Base-by-base conservation (phyloP, 2,797 vertebrate species). In the Euthynnus affinis region DNA sequence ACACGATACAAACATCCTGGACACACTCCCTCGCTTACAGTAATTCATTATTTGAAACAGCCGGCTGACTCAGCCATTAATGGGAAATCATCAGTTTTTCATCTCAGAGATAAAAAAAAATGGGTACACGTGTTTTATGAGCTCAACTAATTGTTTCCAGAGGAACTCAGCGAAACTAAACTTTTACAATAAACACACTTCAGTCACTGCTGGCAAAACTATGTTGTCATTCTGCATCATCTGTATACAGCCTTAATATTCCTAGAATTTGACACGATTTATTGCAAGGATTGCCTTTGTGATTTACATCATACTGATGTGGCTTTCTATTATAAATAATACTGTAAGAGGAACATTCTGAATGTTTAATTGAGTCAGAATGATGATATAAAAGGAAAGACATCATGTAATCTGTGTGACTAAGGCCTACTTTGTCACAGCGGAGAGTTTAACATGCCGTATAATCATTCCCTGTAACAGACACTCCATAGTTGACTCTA, bases 21-120 rank as follows among this genome's bases (percentile, higher is more conserved):
- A 65, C 34, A 0, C 15, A 76, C 80, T 82, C 78, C 84, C 53
- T 78, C 80, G 1, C 59, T 91, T 88, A 83, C 89, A 70, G 89
- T 83, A 89, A 91, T 52, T 87, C 48, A 82, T 83, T 82, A 82
- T 66, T 83, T 75, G 48, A 51, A 88, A 71, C 37, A 75, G 81
- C 10, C 12, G 9, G 49, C 20, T 89, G 86, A 87, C 42, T 88
- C 75, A 86, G 10, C 81, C 80, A 74, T 84, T 86, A 86, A 84
- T 86, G 44, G 74, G 82, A 92, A 90, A 70, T 74, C 29, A 70
- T 76, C 51, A 59, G 75, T 23, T 76, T 84, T 85, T 73, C 46
- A 83, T 78, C 29, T 74, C 49, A 66, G 17, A 75, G 44, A 78
- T 77, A 6, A 81, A 74, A 6, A 81, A 74, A 62, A 82, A 67